Percentiles rank a stretch among this genome's conserved stretches.
Evolutionary conservation across 2,113 vertebrate species (phyloP).

Genomic region (Theristicus caerulescens): DNA sequence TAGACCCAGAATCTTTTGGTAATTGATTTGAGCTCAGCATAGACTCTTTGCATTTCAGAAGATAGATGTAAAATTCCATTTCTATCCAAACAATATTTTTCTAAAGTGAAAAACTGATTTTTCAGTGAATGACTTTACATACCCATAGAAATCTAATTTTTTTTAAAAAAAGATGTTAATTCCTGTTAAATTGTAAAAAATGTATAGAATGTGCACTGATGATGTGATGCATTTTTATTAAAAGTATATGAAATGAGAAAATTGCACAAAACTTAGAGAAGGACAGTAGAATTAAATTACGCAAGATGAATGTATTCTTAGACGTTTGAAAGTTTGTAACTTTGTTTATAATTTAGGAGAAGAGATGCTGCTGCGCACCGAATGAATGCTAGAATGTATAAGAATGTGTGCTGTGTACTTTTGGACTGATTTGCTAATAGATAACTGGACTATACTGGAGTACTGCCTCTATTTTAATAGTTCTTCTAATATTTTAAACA

Average conservation of each 20-base stretch:
- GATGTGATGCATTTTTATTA: neutral
- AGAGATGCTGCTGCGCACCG: neutral
- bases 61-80: neutral
- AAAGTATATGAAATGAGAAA: neutral
- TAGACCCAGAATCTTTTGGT: neutral
- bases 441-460: slow-evolving; percentile 16
- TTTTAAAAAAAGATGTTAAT: neutral
- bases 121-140: neutral
- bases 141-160: neutral
- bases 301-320: neutral
- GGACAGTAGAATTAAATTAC: neutral
- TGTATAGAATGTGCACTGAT: neutral
- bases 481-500: slow-evolving; percentile 15
- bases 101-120: neutral
- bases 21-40: neutral
- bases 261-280: neutral
- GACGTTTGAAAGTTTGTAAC: slow-evolving; percentile 35
- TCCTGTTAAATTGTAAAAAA: neutral
- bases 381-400: neutral
- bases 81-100: neutral
- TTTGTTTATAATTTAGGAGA: slow-evolving; percentile 16
- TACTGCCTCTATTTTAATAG: slow-evolving; percentile 35
- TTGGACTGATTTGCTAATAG: slow-evolving; percentile 17
- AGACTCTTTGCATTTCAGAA: neutral
- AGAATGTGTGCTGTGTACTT: slow-evolving; percentile 25